Base-by-base conservation (phyloP, 2,888 invertebrate genomes). In the Xylota segnis region DNA sequence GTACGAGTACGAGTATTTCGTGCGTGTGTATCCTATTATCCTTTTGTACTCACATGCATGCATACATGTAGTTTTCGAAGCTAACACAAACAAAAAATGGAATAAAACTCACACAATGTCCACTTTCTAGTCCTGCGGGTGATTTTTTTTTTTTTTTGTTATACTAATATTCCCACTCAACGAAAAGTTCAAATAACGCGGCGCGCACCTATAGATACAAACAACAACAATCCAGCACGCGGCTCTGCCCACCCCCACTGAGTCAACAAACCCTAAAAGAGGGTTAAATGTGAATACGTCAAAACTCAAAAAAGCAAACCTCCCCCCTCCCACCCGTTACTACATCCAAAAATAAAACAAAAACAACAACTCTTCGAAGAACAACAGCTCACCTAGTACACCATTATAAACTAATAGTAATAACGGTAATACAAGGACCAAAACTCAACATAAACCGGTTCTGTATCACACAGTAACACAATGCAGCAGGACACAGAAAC, bases 351-450 rank as follows among this genome's bases (percentile, higher is more conserved):
- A 79, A 72, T 65, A 72, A 50, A 65, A 81, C 32, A 58, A 34
- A 37, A 61, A 45, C 34, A 58, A 71, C 23, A 72, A 34, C 43
- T 59, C 40, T 18, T 18, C 10, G 10, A 65, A 12, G 7, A 54
- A 66, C 43, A 71, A 70, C 43, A 54, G 65, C 61, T 29, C 75
- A 45, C 68, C 74, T 54, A 70, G 45, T 79, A 75, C 47, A 70
- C 79, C 68, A 66, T 84, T 71, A 76, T 77, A 77, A 86, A 82
- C 84, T 84, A 77, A 82, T 77, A 82, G 82, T 86, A 76, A 86
- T 86, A 86, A 81, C 71, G 86, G 81, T 86, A 76, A 81, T 86
- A 82, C 66, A 72, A 86, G 76, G 82, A 77, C 76, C 82, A 74
- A 86, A 72, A 23, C 75, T 54, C 37, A 66, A 81, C 65, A 71